Percentiles rank a stretch among this genome's conserved stretches.
phyloP scores from a whole-genome alignment of 2,888 invertebrate genomes.

The Troides oblongomaculatus region DNA sequence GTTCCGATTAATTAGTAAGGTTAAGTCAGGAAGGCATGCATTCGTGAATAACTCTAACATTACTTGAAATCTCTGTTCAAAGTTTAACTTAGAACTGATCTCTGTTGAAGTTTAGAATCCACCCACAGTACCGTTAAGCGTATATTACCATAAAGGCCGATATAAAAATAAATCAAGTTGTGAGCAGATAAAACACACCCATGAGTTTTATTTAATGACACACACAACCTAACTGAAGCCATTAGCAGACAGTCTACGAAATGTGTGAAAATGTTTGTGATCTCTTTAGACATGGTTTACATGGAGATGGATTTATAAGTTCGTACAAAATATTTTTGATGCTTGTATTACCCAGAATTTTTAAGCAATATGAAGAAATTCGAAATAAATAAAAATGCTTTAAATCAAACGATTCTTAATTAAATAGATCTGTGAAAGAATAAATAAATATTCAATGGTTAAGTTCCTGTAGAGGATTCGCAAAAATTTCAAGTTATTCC shows the following conservation, averaged over 20 bases:
- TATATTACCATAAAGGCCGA: conserved; percentile 46
- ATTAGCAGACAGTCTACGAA: conserved; percentile 18
- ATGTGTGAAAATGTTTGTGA: conserved; percentile 21
- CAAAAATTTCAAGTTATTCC: neutral
- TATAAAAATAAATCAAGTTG: conserved; percentile 44
- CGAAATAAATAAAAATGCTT: neutral
- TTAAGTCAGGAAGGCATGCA: conserved; percentile 53
- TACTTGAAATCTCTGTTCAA: conserved; percentile 61
- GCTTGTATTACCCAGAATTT: neutral
- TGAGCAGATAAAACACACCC: conserved; percentile 34
- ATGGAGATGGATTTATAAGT: neutral
- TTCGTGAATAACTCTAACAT: conserved; percentile 63
- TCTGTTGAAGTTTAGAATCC: conserved; percentile 63
- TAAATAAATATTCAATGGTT: no score
- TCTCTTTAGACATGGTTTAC: neutral
- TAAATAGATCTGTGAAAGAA: no score
- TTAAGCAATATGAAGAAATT: neutral
- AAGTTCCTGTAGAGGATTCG: neutral
- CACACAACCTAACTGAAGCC: conserved; percentile 23
- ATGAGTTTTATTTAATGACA: conserved; percentile 30
- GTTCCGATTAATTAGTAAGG: neutral
- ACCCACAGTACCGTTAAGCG: conserved; percentile 56
- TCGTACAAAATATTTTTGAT: neutral
- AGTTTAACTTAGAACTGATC: conserved; percentile 62
- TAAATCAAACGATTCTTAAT: no score